A percentile compares a stretch with the other conserved stretches of the same genome.
These are phyloP conservation scores for Brachyptera risi DNA, from an alignment of 2,888 invertebrate genomes.

Conservation along the genomic window DNA sequence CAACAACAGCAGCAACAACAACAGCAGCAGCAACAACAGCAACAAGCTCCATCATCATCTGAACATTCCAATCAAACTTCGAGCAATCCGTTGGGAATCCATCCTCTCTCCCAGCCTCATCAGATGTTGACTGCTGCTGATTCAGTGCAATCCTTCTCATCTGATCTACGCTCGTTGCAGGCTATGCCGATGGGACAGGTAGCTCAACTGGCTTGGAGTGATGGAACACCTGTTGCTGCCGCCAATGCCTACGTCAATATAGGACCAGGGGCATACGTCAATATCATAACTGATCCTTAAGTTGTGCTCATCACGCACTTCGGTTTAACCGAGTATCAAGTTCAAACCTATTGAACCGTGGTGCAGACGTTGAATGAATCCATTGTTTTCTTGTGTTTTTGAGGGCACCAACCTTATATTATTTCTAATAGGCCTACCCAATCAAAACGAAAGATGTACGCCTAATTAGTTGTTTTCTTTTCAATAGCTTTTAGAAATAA, in stretches of 20 bases:
- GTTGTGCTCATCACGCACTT: no score
- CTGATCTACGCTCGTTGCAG: constrained; percentile 22
- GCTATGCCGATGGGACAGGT: constrained; percentile 20
- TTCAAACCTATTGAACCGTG: no score
- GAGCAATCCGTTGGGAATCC: no score
- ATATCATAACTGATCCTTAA: constrained; percentile 10
- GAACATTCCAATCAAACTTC: constrained; percentile 3
- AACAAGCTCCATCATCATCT: no score
- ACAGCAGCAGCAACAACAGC: constrained; percentile 14
- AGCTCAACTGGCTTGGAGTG: constrained; percentile 28
- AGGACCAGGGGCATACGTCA: constrained; percentile 24
- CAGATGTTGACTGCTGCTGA: constrained; percentile 4
- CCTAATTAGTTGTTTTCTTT: no score
- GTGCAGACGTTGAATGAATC: no score
- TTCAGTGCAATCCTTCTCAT: constrained; percentile 10
- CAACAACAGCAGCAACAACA: not conserved
- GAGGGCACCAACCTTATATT: no score
- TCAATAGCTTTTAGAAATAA: no score
- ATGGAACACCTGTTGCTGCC: constrained; percentile 15
- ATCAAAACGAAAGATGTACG: no score
- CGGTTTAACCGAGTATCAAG: no score
- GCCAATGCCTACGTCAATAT: constrained; percentile 28
- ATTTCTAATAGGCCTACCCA: no score
- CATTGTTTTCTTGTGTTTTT: no score
- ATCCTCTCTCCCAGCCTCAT: not conserved